These are phyloP conservation scores for Pituophis catenifer DNA, from an alignment of 2,113 vertebrate species.

Conservation along the genomic window DNA sequence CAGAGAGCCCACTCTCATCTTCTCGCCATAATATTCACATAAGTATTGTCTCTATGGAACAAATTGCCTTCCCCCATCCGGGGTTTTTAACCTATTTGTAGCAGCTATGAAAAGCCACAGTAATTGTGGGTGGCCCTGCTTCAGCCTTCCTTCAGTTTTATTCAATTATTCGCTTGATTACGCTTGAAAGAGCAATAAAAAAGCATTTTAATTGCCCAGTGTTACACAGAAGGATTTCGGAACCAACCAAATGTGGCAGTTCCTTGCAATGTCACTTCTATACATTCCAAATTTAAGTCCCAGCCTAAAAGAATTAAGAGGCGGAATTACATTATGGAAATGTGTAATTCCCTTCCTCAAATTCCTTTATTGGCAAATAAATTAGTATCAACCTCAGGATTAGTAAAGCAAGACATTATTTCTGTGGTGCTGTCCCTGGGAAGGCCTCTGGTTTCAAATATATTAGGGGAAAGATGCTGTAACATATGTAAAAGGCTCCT, in stretches of 20 bases:
- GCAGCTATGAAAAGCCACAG: slow-evolving; percentile 50
- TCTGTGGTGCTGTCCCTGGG: background rate
- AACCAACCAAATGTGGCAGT: slow-evolving; percentile 63
- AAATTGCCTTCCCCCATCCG: slow-evolving; percentile 28
- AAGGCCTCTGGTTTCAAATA: background rate
- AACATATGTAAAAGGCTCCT: background rate
- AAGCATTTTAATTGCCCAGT: slow-evolving; percentile 67
- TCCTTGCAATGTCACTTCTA: slow-evolving; percentile 60
- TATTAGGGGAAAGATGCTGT: background rate
- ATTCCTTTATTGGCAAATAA: background rate
- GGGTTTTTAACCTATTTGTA: slow-evolving; percentile 48
- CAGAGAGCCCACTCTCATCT: slow-evolving; percentile 49
- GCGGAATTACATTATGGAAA: background rate
- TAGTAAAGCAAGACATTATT: background rate
- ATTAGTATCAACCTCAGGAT: background rate
- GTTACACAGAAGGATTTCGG: slow-evolving; percentile 63
- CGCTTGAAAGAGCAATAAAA: slow-evolving; percentile 71
- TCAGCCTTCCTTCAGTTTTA: slow-evolving; percentile 61
- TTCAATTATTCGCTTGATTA: slow-evolving; percentile 68
- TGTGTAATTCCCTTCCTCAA: background rate
- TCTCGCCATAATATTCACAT: slow-evolving; percentile 42
- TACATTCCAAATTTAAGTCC: slow-evolving; percentile 32
- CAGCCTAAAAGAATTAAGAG: background rate
- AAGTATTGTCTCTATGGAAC: slow-evolving; percentile 50
- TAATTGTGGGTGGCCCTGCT: slow-evolving; percentile 57